Evolutionary conservation across 2,888 invertebrate genomes (phyloP), one percentile per base, ranked within the genome.

Genomic region (Frankliniella intonsa): DNA sequence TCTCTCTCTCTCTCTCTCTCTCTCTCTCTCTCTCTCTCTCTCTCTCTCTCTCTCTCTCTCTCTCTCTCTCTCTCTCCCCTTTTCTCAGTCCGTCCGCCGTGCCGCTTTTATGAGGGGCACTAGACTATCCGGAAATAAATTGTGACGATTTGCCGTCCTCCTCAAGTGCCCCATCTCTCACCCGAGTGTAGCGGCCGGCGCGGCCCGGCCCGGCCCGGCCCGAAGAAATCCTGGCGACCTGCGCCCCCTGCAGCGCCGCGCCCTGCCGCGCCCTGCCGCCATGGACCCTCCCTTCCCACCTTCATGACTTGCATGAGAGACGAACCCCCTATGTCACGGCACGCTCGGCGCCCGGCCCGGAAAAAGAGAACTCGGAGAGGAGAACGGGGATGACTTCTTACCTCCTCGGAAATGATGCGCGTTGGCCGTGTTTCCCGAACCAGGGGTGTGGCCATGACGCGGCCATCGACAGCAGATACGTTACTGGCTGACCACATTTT

Each of bases 101-200:
- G 2, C 38, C 25, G 69, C 69, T 76, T 76, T 76, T 76, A 76
- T 76, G 69, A 76, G 69, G 69, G 69, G 22, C 69, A 76, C 69
- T 76, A 76, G 69, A 76, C 69, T 76, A 76, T 76, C 69, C 69
- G 69, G 69, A 76, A 76, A 76, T 76, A 76, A 76, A 76, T 76
- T 76, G 69, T 76, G 69, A 76, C 69, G 69, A 76, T 76, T 76
- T 76, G 69, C 69, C 22, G 69, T 76, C 69, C 25, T 12, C 69
- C 69, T 76, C 69, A 25, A 76, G 69, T 76, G 69, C 69, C 69
- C 69, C 69, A 76, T 76, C 69, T 76, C 25, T 76, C 69, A 76
- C 69, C 69, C 69, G 62, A 62, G 62, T 62, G 62, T 62, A 62
- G 62, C 62, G 62, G 17, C 62, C 19, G 14, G 62, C 62, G 62